Evolutionary conservation across 2,113 vertebrate species (phyloP), one percentile per base, ranked within the genome.

Genomic region (Plestiodon gilberti): DNA sequence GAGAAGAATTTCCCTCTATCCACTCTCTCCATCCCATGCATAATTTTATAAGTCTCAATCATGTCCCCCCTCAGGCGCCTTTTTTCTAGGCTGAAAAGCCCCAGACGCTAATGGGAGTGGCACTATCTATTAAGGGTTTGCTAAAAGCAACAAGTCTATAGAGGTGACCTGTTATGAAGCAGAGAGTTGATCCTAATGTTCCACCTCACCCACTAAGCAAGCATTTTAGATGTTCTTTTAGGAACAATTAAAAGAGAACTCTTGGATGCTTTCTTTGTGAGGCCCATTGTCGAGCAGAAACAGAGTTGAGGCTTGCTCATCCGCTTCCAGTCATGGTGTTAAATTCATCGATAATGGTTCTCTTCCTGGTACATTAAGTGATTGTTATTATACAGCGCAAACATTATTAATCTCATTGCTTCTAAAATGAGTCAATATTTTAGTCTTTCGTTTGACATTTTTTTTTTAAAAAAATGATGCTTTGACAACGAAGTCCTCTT

Each of bases 281-380:
- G 23, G 52, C 18, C 73, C 48, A 87, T 78, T 86, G 55, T 43
- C 33, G 20, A 81, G 2, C 18, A 70, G 75, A 78, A 90, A 57
- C 48, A 2, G 3, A 38, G 35, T 82, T 86, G 43, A 62, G 84
- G 10, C 22, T 79, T 83, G 76, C 6, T 83, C 59, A 89, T 23
- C 28, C 23, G 28, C 84, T 84, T 61, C 17, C 3, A 75, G 77
- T 33, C 77, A 30, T 89, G 52, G 82, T 89, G 87, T 88, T 83
- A 81, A 81, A 8, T 82, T 25, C 55, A 88, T 93, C 85, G 2
- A 55, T 80, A 88, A 90, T 43, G 4, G 28, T 52, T 62, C 87
- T 88, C 84, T 93, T 91, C 55, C 82, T 81, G 28, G 35, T 91
- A 70, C 7, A 62, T 79, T 71, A 83, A 73, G 38, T 78, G 83